Evolutionary conservation across 1,140 invertebrate genomes (phyloP).

Genomic region (Nephila pilipes): DNA sequence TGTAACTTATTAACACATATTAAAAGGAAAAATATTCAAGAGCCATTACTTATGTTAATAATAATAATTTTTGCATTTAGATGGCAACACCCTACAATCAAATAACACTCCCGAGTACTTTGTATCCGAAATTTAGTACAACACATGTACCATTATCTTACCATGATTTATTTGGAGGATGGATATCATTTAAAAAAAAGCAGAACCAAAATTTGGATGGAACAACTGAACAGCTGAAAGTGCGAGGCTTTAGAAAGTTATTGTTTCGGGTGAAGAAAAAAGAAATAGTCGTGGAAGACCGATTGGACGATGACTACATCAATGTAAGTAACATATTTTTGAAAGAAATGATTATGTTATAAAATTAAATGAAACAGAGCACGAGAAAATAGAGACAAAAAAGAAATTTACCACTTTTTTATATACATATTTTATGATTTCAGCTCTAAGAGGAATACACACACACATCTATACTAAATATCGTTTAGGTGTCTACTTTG

Average conservation of each 20-base stretch:
- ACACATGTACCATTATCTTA: background rate
- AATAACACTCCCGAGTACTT: background rate
- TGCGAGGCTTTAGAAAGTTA: background rate
- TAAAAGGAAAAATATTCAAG: background rate
- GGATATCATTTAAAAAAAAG: slow-evolving; percentile 1
- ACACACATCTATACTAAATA: too few species aligned
- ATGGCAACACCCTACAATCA: background rate
- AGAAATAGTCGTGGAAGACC: slow-evolving; percentile 23
- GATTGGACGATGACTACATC: slow-evolving; percentile 38
- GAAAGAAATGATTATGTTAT: too few species aligned
- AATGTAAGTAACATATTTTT: slow-evolving; percentile 13
- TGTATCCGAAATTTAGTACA: background rate
- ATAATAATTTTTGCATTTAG: background rate
- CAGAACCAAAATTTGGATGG: background rate
- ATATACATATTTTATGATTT: background rate
- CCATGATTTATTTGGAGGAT: slow-evolving; percentile 44
- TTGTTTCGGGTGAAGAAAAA: background rate
- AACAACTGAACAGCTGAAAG: background rate
- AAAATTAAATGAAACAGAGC: too few species aligned
- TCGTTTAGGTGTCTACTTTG: too few species aligned
- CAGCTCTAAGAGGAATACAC: too few species aligned
- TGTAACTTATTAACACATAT: background rate
- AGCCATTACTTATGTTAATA: background rate
- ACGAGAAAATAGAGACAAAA: too few species aligned
- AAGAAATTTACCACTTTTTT: background rate